Percentiles rank a stretch among this genome's conserved stretches.
Evolutionary conservation across 2,113 vertebrate species (phyloP).

Genomic region (Emydura subglobosa): DNA sequence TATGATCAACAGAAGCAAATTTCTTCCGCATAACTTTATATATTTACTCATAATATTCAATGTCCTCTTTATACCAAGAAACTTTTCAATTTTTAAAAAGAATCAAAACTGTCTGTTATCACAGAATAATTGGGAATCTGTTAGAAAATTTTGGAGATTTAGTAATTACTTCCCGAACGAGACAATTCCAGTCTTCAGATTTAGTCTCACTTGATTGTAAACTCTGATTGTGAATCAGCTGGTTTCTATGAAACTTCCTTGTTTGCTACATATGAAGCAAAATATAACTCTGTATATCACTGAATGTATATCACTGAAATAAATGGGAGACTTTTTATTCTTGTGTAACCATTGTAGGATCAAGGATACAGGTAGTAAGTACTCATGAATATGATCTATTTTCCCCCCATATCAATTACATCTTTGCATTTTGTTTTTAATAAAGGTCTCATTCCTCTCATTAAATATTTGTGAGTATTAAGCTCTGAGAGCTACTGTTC

Average conservation of each 20-base stretch:
- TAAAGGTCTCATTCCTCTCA: background rate
- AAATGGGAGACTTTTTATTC: background rate
- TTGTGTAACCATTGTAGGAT: background rate
- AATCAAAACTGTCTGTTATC: background rate
- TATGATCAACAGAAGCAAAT: background rate
- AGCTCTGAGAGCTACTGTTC: slow-evolving; percentile 57
- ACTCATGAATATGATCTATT: slow-evolving; percentile 18
- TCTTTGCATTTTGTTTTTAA: background rate
- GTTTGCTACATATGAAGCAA: slow-evolving; percentile 84
- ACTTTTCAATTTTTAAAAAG: background rate
- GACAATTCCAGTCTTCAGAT: background rate
- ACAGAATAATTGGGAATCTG: background rate
- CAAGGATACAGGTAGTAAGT: background rate
- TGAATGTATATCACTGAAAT: background rate
- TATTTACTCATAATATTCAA: background rate
- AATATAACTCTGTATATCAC: background rate
- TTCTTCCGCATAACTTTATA: background rate
- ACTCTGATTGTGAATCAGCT: slow-evolving; percentile 75
- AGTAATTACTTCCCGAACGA: rapidly evolving
- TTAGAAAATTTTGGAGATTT: rapidly evolving
- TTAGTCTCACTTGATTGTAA: rapidly evolving
- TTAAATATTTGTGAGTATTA: slow-evolving; percentile 29
- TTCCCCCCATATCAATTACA: background rate
- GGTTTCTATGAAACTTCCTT: slow-evolving; percentile 94
- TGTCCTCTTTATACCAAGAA: background rate